phyloP scores from a whole-genome alignment of 2,888 invertebrate species.

The Noctua janthina region DNA sequence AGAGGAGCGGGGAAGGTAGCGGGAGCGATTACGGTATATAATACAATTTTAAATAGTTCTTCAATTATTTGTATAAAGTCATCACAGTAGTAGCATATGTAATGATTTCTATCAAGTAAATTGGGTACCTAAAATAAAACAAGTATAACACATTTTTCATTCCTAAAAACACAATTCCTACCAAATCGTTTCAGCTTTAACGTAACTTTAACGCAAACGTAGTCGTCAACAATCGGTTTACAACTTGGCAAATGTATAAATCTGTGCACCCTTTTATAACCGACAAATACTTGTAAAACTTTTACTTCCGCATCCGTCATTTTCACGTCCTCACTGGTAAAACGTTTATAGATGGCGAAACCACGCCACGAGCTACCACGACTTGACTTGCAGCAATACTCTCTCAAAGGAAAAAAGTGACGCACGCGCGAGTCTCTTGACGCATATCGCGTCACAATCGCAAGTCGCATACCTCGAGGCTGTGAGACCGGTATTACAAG shows the following conservation, averaged over 20 bases:
- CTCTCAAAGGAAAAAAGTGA: neutral
- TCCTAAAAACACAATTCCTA: neutral
- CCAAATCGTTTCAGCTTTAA: neutral
- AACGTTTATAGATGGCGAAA: neutral
- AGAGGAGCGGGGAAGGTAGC: conserved; percentile 36
- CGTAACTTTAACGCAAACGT: neutral
- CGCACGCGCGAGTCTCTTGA: neutral
- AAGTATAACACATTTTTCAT: no score
- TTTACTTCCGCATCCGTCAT: neutral
- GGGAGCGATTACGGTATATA: neutral
- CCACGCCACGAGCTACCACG: neutral
- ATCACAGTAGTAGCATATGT: neutral
- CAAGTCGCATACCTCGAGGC: neutral
- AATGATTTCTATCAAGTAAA: neutral
- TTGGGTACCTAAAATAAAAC: neutral
- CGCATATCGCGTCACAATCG: neutral
- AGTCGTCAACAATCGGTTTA: neutral
- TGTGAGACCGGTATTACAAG: neutral
- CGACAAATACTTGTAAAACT: neutral
- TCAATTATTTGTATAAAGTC: neutral
- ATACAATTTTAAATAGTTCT: neutral
- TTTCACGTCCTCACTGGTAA: neutral
- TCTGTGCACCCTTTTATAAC: conserved; percentile 11
- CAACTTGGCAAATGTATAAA: neutral
- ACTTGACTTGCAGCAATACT: no score